Conservation (phyloP, 2,797 vertebrate species). For the Mallotus villosus region DNA sequence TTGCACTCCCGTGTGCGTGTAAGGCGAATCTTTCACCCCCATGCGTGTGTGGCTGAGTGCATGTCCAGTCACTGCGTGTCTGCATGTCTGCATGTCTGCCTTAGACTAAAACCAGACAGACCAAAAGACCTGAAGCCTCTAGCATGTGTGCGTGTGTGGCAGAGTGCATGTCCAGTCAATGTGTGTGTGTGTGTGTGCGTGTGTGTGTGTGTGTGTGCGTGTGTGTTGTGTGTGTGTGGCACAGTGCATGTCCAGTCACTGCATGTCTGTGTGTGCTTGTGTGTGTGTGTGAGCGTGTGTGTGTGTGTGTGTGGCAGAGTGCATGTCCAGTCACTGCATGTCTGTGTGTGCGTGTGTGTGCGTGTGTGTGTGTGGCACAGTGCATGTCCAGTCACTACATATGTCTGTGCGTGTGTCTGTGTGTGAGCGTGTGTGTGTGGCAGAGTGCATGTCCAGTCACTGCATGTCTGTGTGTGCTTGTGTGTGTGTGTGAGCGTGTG, state of each 20-base stretch:
- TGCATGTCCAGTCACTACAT: conserved; percentile 16
- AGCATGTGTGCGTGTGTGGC: no score
- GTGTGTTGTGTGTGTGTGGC: no score
- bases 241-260: no score
- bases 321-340: conserved; percentile 14
- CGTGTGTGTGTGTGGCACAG: conserved; percentile 37
- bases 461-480: no score
- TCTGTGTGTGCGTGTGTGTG: no score
- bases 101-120: neutral
- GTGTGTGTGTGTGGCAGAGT: conserved; percentile 27
- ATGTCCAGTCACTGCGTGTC: conserved; percentile 9
- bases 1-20: neutral
- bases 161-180: no score
- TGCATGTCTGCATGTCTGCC: conserved; percentile 22
- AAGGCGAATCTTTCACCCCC: neutral
- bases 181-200: neutral
- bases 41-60: conserved; percentile 26
- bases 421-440: no score
- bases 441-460: conserved; percentile 25
- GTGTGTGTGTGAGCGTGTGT: neutral
- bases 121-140: conserved; percentile 1
- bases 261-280: no score
- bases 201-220: conserved; percentile 18
- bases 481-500: no score
- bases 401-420: no score